phyloP scores from a whole-genome alignment of 2,888 invertebrate genomes.

The Brachynemurus nebulosus region DNA sequence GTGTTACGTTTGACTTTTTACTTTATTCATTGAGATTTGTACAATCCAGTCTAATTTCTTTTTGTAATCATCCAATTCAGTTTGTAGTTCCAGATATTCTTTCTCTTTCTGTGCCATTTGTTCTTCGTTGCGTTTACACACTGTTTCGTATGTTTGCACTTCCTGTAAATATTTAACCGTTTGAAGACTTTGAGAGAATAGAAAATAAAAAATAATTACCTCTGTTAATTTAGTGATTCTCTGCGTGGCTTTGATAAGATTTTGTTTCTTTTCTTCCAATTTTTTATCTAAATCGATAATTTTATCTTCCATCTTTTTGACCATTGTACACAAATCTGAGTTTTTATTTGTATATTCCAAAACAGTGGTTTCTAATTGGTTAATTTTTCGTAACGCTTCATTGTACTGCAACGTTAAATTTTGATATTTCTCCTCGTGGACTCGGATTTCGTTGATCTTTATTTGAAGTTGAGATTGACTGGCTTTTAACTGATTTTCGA shows the following conservation, averaged over 20 bases:
- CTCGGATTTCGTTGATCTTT: conserved; percentile 2
- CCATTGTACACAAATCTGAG: conserved; percentile 6
- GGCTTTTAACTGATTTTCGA: conserved; percentile 3
- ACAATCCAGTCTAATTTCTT: conserved; percentile 27
- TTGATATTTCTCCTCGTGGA: conserved; percentile 2
- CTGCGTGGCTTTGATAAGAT: not conserved
- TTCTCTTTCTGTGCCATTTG: conserved; percentile 19
- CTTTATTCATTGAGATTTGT: conserved; percentile 15
- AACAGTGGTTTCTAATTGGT: not conserved
- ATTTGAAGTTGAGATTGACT: conserved; percentile 5
- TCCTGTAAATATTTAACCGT: too few relatives aligned
- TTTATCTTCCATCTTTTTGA: conserved; percentile 10
- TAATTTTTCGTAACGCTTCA: not conserved
- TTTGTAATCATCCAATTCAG: conserved; percentile 22
- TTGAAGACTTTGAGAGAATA: too few relatives aligned
- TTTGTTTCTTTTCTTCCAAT: conserved; percentile 6
- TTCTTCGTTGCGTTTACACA: conserved; percentile 11
- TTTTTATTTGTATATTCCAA: conserved; percentile 9
- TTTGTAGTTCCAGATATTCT: conserved; percentile 22
- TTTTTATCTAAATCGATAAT: conserved; percentile 4
- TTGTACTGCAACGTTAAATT: not conserved
- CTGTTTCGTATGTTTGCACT: conserved; percentile 1
- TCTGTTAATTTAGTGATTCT: conserved; percentile 4
- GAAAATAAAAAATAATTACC: not conserved
- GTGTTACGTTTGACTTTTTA: not conserved